phyloP scores from a whole-genome alignment of 2,113 vertebrate species.

The Vulpes vulpes region DNA sequence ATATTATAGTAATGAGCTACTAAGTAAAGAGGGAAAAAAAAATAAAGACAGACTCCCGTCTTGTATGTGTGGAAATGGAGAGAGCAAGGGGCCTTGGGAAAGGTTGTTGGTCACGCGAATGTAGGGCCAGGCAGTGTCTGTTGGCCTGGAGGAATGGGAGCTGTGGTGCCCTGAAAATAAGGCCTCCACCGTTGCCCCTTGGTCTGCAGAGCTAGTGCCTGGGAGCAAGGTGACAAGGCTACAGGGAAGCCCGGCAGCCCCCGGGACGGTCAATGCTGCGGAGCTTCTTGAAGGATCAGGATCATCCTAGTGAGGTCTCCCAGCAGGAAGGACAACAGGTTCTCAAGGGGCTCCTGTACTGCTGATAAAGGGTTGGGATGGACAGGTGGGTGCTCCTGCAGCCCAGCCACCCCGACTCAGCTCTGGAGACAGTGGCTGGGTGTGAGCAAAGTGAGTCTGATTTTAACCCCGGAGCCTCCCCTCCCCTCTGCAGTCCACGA shows the following conservation, averaged over 20 bases:
- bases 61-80: neutral
- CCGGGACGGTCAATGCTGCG: neutral
- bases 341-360: too few species aligned
- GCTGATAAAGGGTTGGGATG: neutral
- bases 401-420: neutral
- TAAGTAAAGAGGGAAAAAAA: neutral
- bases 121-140: neutral
- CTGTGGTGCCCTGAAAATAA: neutral
- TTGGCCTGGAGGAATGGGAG: neutral
- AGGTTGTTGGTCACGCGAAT: neutral
- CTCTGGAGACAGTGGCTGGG: neutral
- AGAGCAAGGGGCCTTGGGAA: neutral
- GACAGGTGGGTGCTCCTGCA: neutral
- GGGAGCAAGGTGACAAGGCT: neutral
- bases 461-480: neutral
- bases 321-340: neutral
- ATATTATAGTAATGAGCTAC: neutral
- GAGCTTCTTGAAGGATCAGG: neutral
- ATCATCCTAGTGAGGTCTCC: neutral
- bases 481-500: neutral
- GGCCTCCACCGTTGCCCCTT: neutral
- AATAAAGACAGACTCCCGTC: neutral
- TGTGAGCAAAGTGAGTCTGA: accelerated
- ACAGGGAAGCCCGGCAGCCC: neutral
- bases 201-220: neutral